A percentile compares a stretch with the other conserved stretches of the same genome.
Evolutionary conservation across 2,888 invertebrate species (phyloP).

Genomic region (Cosmopolites sordidus): DNA sequence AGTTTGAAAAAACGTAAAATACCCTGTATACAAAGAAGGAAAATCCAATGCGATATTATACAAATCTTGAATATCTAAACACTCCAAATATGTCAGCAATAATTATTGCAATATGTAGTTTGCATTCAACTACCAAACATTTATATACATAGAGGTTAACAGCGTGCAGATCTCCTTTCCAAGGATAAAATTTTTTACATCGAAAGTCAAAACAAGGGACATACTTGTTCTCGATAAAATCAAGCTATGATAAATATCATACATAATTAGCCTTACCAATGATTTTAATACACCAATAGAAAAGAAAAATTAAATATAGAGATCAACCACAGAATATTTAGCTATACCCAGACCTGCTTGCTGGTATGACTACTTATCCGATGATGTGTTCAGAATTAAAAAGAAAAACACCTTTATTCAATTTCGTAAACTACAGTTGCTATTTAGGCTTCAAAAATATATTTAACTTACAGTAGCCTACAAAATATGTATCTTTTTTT

Average conservation of each 20-base stretch:
- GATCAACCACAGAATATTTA: not conserved
- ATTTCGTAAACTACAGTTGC: constrained; percentile 7
- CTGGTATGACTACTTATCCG: not conserved
- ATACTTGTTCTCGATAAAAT: too few relatives aligned
- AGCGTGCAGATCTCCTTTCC: not conserved
- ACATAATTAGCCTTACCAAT: not conserved
- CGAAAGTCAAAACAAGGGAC: not conserved
- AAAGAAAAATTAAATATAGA: not conserved
- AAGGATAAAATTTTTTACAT: not conserved
- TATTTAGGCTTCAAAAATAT: constrained; percentile 11
- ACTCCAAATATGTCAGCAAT: not conserved
- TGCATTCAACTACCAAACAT: not conserved
- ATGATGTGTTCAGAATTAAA: not conserved
- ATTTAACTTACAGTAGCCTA: constrained; percentile 14
- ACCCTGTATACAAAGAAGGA: not conserved
- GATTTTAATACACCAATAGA: not conserved
- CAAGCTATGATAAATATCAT: too few relatives aligned
- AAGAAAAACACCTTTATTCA: constrained; percentile 3
- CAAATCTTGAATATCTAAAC: constrained; percentile 1
- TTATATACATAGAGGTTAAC: too few relatives aligned
- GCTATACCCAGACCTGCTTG: not conserved
- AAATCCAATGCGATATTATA: not conserved
- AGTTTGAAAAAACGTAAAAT: too few relatives aligned
- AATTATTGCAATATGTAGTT: not conserved
- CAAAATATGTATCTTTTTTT: constrained; percentile 11